Conservation (phyloP, 2,113 vertebrate genomes). For the Nycticebus coucang region DNA sequence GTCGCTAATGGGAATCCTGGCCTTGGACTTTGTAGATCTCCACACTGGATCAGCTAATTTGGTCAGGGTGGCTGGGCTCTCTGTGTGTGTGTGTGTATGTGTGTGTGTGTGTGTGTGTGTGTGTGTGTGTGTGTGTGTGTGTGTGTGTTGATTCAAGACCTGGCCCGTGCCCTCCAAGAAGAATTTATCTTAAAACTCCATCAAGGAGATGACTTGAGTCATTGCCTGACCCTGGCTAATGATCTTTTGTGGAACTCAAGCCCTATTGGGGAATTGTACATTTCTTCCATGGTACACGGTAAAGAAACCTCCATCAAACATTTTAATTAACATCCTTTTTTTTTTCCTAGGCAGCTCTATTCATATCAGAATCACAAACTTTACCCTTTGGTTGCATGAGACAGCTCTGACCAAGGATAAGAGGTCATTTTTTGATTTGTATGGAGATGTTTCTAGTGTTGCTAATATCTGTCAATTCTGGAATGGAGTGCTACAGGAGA, state of each 20-base stretch:
- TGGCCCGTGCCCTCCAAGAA: slow-evolving; percentile 13
- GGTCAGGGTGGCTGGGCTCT: background rate
- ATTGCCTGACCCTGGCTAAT: background rate
- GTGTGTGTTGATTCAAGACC: slow-evolving; percentile 46
- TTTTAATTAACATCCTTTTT: background rate
- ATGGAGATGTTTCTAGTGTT: background rate
- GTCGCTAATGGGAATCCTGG: slow-evolving; percentile 84
- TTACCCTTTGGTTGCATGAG: background rate
- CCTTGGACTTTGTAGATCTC: slow-evolving; percentile 65
- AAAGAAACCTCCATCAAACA: background rate
- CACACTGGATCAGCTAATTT: slow-evolving; percentile 60
- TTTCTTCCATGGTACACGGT: background rate
- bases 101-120: background rate
- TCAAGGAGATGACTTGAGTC: background rate
- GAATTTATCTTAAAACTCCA: background rate
- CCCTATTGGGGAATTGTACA: accelerated
- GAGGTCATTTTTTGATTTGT: background rate
- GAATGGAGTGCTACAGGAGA: background rate
- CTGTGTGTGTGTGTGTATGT: too few relatives aligned
- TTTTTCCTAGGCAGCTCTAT: background rate
- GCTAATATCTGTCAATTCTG: slow-evolving; percentile 33
- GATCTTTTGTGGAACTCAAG: background rate
- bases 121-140: too few relatives aligned
- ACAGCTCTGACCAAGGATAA: background rate
- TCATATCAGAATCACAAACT: background rate